Percentiles rank a stretch among this genome's conserved stretches.
These are phyloP conservation scores for Rhabdomys dilectus DNA, from an alignment of 2,113 vertebrate species.

Conservation along the genomic window DNA sequence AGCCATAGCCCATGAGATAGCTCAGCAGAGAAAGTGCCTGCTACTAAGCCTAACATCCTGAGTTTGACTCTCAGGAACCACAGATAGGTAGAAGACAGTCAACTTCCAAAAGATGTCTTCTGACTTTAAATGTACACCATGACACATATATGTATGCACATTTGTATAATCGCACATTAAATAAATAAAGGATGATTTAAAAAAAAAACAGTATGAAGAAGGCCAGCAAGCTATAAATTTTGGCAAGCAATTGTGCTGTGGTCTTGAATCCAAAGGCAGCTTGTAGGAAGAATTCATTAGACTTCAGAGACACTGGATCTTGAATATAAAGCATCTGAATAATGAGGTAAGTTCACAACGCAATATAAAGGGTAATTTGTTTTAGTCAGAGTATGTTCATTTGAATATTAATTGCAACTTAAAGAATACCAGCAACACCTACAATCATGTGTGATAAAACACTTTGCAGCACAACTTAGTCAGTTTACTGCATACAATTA, in stretches of 20 bases:
- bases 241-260: background rate
- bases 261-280: background rate
- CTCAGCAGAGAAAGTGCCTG: background rate
- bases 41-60: background rate
- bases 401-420: background rate
- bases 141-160: background rate
- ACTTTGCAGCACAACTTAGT: background rate
- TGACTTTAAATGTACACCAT: background rate
- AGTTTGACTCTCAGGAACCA: background rate
- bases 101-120: background rate
- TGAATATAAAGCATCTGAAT: background rate
- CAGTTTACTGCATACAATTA: background rate
- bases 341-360: background rate
- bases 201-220: background rate
- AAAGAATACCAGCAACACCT: background rate
- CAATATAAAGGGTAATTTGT: background rate
- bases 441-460: background rate
- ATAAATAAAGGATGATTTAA: background rate
- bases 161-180: background rate
- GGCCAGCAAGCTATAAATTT: background rate
- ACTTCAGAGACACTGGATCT: background rate
- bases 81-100: background rate
- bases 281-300: background rate
- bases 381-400: background rate
- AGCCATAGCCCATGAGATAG: background rate